Evolutionary conservation across 2,888 invertebrate genomes (phyloP).

Genomic region (Sisyra terminalis): DNA sequence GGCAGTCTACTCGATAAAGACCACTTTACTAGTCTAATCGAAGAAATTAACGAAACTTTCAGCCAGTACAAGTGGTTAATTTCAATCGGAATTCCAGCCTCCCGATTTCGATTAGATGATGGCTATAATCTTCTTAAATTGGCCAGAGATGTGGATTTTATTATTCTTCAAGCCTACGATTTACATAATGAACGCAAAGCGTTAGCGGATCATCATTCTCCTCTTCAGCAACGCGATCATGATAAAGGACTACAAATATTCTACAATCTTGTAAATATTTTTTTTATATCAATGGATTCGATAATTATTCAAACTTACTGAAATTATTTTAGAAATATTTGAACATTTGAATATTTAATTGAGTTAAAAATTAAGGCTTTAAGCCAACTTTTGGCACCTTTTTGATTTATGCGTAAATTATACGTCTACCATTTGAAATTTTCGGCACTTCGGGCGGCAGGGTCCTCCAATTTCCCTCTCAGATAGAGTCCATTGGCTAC

Average conservation of each 20-base stretch:
- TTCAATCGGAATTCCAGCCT: slow-evolving; percentile 40
- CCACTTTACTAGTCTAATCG: slow-evolving; percentile 35
- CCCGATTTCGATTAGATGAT: slow-evolving; percentile 45
- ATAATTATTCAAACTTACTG: no score
- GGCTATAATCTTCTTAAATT: slow-evolving; percentile 45
- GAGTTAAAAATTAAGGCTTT: no score
- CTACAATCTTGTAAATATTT: slow-evolving; percentile 30
- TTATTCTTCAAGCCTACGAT: slow-evolving; percentile 52
- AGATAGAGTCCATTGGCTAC: no score
- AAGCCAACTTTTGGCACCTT: no score
- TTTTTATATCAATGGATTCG: no score
- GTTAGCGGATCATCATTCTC: slow-evolving; percentile 32
- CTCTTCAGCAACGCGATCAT: slow-evolving; percentile 28
- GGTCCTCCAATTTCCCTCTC: no score
- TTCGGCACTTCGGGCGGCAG: no score
- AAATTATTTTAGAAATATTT: no score
- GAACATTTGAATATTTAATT: neutral
- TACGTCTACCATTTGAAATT: no score
- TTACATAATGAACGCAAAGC: slow-evolving; percentile 28
- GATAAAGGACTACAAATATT: slow-evolving; percentile 33
- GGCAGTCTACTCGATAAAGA: slow-evolving; percentile 32
- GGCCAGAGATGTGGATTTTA: slow-evolving; percentile 42
- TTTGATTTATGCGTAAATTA: no score
- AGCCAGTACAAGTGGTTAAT: slow-evolving; percentile 32
- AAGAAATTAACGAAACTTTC: slow-evolving; percentile 43